Base-by-base conservation (phyloP, 1,140 invertebrate species). In the Danaus melanippus region DNA sequence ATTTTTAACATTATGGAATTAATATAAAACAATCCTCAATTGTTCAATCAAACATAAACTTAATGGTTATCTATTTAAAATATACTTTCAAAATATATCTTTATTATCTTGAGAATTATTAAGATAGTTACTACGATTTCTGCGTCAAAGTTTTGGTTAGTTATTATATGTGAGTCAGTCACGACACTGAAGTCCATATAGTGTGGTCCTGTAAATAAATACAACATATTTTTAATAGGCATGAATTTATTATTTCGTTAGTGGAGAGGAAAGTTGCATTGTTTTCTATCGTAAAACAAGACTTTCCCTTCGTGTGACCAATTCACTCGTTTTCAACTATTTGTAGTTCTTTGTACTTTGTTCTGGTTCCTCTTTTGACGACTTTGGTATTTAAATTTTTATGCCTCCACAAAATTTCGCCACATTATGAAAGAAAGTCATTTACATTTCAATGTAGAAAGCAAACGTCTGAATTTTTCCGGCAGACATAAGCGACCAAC, bases 241-340 rank as follows among this genome's bases (percentile, higher is more conserved):
- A 49, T 56, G 62, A 71, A 79, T 76, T 63, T 64, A 62, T 75
- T 67, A 42, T 59, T 50, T 51, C 46, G 47, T 50, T 50, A 47
- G 54, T 51, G 62, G 50, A 12, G 61, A 73, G 71, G 76, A 81
- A 81, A 84, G 76, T 70, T 60, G 49, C 68, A 69, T 81, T 81
- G 76, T 82, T 82, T 82, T 74, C 71, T 67, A 65, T 43, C 55
- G 57, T 73, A 66, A 69, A 79, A 71, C 71, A 77, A 80, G 80
- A 72, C 64, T 81, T 79, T 73, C 76, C 64, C 69, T 62, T 52
- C 58, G 67, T 73, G 74, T 76, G 67, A 83, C 78, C 73, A 83
- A 84, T 83, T 65, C 53, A 57, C 55, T 63, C 72, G 69, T 77
- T 73, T 66, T 63, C 67, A 68, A 74, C 74, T 67, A 74, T 77